phyloP scores from a whole-genome alignment of 2,888 invertebrate genomes.

The Cheilosia urbana region DNA sequence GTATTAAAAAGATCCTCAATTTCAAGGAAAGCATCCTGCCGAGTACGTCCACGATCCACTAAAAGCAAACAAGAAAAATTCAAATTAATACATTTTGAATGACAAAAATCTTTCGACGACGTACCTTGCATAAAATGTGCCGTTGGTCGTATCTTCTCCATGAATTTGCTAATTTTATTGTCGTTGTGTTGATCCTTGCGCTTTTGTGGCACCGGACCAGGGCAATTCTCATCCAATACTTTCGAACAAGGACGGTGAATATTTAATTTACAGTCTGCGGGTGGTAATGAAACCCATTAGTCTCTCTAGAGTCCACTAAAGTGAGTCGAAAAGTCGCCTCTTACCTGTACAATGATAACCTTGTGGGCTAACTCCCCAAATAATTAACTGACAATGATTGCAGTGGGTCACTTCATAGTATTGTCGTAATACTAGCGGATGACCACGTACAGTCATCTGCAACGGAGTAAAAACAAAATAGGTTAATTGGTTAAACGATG shows the following conservation, averaged over 20 bases:
- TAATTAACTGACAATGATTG: conserved; percentile 95
- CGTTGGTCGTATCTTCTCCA: conserved; percentile 86
- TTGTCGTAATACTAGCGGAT: conserved; percentile 94
- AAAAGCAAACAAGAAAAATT: conserved; percentile 57
- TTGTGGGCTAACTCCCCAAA: conserved; percentile 98
- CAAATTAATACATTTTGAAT: conserved; percentile 30
- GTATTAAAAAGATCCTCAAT: conserved; percentile 79
- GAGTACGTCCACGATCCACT: conserved; percentile 80
- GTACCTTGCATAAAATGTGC: conserved; percentile 76
- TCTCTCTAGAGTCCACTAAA: conserved; percentile 1
- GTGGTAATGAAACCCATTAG: background rate
- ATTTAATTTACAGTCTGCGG: conserved; percentile 91
- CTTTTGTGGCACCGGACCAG: conserved; percentile 87
- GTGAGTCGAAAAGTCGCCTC: conserved; percentile 75
- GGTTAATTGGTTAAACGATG: background rate
- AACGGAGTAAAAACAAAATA: conserved; percentile 50
- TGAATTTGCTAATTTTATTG: conserved; percentile 89
- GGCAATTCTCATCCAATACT: conserved; percentile 92
- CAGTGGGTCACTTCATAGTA: conserved; percentile 96
- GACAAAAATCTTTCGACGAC: background rate
- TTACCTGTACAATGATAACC: conserved; percentile 97
- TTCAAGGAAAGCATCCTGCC: conserved; percentile 81
- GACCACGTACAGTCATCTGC: conserved; percentile 92
- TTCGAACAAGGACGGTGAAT: conserved; percentile 93
- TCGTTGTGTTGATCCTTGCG: conserved; percentile 87